Percentiles rank a stretch among this genome's conserved stretches.
Evolutionary conservation across 1,140 invertebrate genomes (phyloP).

Genomic region (Trichonephila clavata): DNA sequence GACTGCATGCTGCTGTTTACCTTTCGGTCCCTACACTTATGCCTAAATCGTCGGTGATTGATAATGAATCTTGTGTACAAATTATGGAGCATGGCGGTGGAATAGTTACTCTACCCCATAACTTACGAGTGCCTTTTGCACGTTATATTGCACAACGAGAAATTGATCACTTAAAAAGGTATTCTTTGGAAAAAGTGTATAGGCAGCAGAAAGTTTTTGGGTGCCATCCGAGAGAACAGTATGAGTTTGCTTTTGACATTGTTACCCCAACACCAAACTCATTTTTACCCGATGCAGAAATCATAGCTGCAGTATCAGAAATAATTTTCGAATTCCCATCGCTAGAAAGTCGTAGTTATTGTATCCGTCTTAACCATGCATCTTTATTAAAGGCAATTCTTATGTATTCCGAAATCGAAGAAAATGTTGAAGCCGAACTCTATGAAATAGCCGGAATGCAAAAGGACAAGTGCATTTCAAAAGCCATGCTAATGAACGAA

Average conservation of each 20-base stretch:
- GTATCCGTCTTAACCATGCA: constrained; percentile 91
- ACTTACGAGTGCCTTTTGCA: constrained; percentile 87
- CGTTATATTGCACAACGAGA: constrained; percentile 91
- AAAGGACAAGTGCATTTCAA: constrained; percentile 80
- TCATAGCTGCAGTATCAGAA: constrained; percentile 89
- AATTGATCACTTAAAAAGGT: constrained; percentile 90
- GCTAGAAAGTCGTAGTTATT: constrained; percentile 86
- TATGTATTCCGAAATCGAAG: constrained; percentile 89
- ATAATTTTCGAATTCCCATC: constrained; percentile 88
- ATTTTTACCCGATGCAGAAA: constrained; percentile 91
- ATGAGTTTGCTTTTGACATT: constrained; percentile 96
- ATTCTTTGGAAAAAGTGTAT: constrained; percentile 92
- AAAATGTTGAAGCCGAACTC: constrained; percentile 80
- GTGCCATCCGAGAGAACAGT: constrained; percentile 92
- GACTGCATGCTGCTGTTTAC: constrained; percentile 76
- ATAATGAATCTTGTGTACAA: constrained; percentile 79
- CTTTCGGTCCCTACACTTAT: constrained; percentile 77
- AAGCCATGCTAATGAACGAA: constrained; percentile 84
- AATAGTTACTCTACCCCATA: constrained; percentile 89
- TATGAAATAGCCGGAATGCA: constrained; percentile 45
- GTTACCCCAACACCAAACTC: constrained; percentile 85
- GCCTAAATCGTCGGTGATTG: constrained; percentile 73
- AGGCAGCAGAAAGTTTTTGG: constrained; percentile 90
- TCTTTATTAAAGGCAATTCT: constrained; percentile 89
- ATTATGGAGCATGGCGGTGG: constrained; percentile 92